Evolutionary conservation across 2,888 invertebrate species (phyloP).

Genomic region (Drosophila helvetica): DNA sequence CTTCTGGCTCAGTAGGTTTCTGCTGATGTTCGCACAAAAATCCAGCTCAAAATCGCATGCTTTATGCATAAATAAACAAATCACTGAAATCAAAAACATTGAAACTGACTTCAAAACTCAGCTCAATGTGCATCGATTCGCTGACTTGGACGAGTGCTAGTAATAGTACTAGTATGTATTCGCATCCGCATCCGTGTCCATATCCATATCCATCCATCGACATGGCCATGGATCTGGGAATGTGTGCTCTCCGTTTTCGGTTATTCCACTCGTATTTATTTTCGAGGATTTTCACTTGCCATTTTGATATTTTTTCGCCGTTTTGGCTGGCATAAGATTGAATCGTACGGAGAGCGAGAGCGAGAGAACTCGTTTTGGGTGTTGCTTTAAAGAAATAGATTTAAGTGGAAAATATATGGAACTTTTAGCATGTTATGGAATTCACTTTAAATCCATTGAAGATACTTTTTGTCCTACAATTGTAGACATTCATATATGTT

Average conservation of each 20-base stretch:
- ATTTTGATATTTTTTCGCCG: conserved; percentile 2
- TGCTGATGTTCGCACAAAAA: conserved; percentile 73
- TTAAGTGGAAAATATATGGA: not conserved
- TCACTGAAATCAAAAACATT: conserved; percentile 80
- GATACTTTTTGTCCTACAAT: no score
- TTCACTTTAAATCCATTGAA: no score
- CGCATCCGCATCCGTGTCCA: conserved; percentile 16
- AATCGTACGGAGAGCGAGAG: not conserved
- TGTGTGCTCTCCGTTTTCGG: conserved; percentile 31
- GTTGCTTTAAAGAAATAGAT: not conserved
- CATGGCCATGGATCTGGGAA: conserved; percentile 10
- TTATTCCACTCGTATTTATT: conserved; percentile 19
- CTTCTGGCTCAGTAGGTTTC: conserved; percentile 47
- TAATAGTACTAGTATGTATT: not conserved
- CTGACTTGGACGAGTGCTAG: conserved; percentile 17
- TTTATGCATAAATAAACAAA: conserved; percentile 79
- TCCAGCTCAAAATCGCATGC: conserved; percentile 71
- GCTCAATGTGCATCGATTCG: conserved; percentile 64
- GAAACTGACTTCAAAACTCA: conserved; percentile 75
- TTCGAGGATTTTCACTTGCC: conserved; percentile 24
- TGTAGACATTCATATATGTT: not conserved
- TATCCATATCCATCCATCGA: conserved; percentile 8
- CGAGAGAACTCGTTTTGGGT: not conserved
- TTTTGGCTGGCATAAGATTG: not conserved
- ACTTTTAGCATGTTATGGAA: no score